A percentile compares a stretch with the other conserved stretches of the same genome.
Conservation (phyloP, 2,888 invertebrate species). For the Priocnemis perturbator region DNA sequence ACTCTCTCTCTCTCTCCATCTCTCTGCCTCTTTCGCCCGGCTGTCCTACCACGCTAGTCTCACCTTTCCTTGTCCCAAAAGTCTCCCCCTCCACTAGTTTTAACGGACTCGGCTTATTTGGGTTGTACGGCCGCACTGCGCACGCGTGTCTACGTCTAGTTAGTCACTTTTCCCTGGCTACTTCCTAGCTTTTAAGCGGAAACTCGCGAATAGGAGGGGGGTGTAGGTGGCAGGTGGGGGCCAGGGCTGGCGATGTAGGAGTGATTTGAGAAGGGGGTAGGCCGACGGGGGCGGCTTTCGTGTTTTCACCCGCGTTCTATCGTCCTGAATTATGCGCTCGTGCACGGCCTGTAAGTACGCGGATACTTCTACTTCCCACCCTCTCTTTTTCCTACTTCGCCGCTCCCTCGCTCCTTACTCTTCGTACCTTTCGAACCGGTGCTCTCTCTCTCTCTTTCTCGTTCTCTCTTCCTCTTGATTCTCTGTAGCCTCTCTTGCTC, state of each 20-base stretch:
- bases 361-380: constrained; percentile 12
- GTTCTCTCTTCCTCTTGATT: constrained; percentile 13
- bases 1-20: constrained; percentile 9
- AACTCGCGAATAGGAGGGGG: constrained; percentile 30
- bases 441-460: constrained; percentile 7
- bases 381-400: constrained; percentile 19
- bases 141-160: constrained; percentile 64
- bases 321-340: constrained; percentile 51
- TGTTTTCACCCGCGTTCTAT: constrained; percentile 54
- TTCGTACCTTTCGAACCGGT: no score
- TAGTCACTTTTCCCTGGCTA: constrained; percentile 63
- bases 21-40: constrained; percentile 15
- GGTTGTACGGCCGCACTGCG: constrained; percentile 33
- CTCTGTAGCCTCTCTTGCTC: constrained; percentile 19
- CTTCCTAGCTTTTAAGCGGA: constrained; percentile 57
- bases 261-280: constrained; percentile 25
- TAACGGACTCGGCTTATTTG: not conserved
- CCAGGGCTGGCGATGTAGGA: constrained; percentile 10
- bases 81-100: constrained; percentile 13
- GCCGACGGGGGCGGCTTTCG: constrained; percentile 36
- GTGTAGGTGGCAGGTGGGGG: constrained; percentile 7
- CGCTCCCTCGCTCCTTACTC: not conserved
- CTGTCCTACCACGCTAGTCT: constrained; percentile 10
- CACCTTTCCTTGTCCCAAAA: constrained; percentile 28
- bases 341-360: constrained; percentile 12